Evolutionary conservation across 2,797 vertebrate genomes (phyloP).

Genomic region (Astyanax mexicanus): DNA sequence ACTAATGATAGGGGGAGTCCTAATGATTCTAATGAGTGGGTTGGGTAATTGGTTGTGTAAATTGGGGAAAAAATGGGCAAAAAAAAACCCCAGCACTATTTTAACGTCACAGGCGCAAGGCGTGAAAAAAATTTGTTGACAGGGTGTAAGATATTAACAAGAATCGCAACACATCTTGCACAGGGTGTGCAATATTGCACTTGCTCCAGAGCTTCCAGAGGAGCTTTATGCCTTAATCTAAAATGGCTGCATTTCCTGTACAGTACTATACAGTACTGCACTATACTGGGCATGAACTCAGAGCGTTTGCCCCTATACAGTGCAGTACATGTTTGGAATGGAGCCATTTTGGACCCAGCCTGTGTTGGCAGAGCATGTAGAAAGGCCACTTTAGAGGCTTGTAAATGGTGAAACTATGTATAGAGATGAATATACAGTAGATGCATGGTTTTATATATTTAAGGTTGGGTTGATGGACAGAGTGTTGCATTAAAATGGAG

Average conservation of each 20-base stretch:
- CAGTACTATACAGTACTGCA: background rate
- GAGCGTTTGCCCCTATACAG: background rate
- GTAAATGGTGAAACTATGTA: background rate
- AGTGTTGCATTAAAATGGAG: background rate
- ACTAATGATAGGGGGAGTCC: too few species aligned
- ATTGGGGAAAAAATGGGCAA: too few species aligned
- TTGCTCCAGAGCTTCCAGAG: too few species aligned
- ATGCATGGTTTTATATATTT: background rate
- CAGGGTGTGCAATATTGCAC: too few species aligned
- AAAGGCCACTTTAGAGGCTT: background rate
- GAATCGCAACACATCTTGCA: too few species aligned
- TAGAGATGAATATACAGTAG: background rate
- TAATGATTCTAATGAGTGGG: too few species aligned
- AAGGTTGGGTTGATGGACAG: background rate
- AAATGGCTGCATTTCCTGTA: conserved; percentile 27
- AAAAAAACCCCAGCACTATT: too few species aligned
- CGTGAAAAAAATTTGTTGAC: too few species aligned
- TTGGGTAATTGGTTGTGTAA: too few species aligned
- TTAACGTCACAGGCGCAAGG: too few species aligned
- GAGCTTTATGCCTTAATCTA: conserved; percentile 29
- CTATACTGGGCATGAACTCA: background rate
- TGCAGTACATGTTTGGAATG: background rate
- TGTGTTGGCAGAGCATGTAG: background rate
- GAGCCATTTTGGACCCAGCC: background rate
- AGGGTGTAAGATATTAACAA: too few species aligned